A percentile compares a stretch with the other conserved stretches of the same genome.
Conservation (phyloP, 2,113 vertebrate genomes). For the Neomonachus schauinslandi region DNA sequence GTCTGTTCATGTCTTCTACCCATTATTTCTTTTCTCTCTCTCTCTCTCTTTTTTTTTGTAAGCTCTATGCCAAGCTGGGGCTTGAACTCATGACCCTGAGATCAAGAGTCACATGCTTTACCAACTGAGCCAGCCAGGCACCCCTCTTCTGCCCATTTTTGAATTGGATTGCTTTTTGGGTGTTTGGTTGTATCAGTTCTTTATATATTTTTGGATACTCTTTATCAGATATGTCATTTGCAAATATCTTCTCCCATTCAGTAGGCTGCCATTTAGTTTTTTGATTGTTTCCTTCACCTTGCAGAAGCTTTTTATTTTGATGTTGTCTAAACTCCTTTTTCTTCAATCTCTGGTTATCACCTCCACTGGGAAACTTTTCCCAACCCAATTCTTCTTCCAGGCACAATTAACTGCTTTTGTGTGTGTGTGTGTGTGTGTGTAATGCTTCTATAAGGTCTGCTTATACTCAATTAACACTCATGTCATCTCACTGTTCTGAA, state of each 20-base stretch:
- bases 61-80: background rate
- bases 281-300: background rate
- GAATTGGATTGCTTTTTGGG: background rate
- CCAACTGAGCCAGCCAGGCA: background rate
- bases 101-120: background rate
- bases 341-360: background rate
- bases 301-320: background rate
- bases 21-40: background rate
- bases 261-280: background rate
- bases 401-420: background rate
- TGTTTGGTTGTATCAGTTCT: background rate
- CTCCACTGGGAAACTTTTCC: constrained; percentile 16
- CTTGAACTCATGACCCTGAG: background rate
- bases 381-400: background rate
- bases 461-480: background rate
- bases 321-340: background rate
- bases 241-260: background rate
- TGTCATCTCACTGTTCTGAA: background rate
- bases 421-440: background rate
- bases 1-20: background rate
- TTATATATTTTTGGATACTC: background rate
- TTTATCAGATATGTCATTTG: background rate
- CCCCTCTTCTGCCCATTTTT: background rate
- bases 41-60: background rate
- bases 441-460: background rate